Evolutionary conservation across 2,113 vertebrate genomes (phyloP).

Genomic region (Ginglymostoma cirratum): DNA sequence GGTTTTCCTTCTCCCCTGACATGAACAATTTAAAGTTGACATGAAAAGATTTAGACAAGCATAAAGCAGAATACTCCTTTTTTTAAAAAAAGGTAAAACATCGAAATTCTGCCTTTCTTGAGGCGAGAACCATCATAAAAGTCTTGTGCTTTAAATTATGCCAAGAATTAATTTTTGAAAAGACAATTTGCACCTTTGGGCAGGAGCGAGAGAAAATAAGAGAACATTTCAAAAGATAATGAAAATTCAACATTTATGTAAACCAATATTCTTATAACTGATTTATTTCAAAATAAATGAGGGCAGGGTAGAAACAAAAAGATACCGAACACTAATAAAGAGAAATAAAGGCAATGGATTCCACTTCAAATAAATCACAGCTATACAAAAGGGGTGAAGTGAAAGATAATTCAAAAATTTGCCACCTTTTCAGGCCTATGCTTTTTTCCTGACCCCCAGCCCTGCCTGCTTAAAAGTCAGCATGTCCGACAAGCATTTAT

Average conservation of each 20-base stretch:
- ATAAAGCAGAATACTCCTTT: not conserved
- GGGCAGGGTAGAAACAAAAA: not conserved
- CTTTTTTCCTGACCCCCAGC: not conserved
- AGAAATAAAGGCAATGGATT: not conserved
- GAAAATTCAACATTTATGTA: slow-evolving; percentile 4
- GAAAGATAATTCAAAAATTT: not conserved
- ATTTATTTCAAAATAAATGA: not conserved
- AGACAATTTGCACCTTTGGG: not conserved
- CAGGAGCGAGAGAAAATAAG: not conserved
- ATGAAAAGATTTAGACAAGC: not conserved
- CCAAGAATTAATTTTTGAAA: not conserved
- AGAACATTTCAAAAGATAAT: not conserved
- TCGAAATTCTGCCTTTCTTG: not conserved
- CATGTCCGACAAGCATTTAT: not conserved
- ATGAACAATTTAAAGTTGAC: not conserved
- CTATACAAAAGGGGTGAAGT: not conserved
- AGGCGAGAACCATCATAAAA: not conserved
- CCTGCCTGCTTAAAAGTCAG: not conserved
- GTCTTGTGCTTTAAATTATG: not conserved
- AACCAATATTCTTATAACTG: not conserved
- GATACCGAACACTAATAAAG: not conserved
- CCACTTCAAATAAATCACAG: not conserved
- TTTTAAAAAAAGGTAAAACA: not conserved
- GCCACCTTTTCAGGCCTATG: too few relatives aligned
- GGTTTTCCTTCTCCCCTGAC: not conserved